Percentiles rank a stretch among this genome's conserved stretches.
Evolutionary conservation across 1,140 invertebrate species (phyloP).

Genomic region (Diachasma alloeum): DNA sequence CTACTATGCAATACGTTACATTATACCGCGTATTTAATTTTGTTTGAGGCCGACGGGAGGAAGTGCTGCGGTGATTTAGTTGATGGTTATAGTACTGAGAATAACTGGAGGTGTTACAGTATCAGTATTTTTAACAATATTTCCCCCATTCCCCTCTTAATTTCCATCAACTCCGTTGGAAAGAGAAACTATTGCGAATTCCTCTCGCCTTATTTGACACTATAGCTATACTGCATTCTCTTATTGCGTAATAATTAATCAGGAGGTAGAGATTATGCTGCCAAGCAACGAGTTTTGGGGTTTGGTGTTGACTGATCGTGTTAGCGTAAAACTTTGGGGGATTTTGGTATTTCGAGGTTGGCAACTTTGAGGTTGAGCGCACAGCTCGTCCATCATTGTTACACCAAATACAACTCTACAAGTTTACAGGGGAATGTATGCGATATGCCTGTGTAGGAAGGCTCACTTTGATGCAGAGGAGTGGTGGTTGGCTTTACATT

Average conservation of each 20-base stretch:
- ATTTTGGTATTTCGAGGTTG: conserved; percentile 56
- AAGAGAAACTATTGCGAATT: not conserved
- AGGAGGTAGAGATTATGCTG: conserved; percentile 46
- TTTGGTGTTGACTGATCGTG: conserved; percentile 60
- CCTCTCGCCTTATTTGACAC: not conserved
- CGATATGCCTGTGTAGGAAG: not conserved
- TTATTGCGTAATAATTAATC: conserved; percentile 62
- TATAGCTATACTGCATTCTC: not conserved
- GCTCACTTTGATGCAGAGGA: conserved; percentile 18
- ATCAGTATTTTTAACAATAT: not conserved
- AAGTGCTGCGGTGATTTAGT: not conserved
- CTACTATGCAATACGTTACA: not conserved
- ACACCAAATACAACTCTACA: conserved; percentile 25
- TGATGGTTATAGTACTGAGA: not conserved
- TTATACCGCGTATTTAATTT: not conserved
- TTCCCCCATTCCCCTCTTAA: not conserved
- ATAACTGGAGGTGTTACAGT: not conserved
- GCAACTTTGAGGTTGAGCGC: conserved; percentile 55
- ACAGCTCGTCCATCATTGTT: conserved; percentile 63
- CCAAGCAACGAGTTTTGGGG: conserved; percentile 41
- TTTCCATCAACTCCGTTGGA: not conserved
- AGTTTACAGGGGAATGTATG: not conserved
- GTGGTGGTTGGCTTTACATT: conserved; percentile 54
- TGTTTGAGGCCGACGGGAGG: not conserved
- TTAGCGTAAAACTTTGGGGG: conserved; percentile 62